Evolutionary conservation across 1,140 invertebrate species (phyloP).

Genomic region (Aphaenogaster floridana): DNA sequence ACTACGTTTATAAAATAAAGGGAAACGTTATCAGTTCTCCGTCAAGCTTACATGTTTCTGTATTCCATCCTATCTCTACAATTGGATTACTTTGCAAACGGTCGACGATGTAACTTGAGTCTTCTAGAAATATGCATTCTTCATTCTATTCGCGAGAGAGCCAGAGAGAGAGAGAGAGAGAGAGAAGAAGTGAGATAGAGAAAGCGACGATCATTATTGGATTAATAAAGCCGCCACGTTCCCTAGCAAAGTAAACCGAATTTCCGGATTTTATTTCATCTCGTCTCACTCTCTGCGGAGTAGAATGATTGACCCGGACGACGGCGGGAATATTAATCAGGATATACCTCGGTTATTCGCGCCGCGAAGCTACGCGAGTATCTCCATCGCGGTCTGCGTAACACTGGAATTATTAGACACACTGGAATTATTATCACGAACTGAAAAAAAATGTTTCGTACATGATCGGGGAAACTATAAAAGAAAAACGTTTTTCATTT

Average conservation of each 20-base stretch:
- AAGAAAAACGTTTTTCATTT: not conserved
- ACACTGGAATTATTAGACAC: not conserved
- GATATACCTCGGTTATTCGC: conserved; percentile 67
- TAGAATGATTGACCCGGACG: conserved; percentile 71
- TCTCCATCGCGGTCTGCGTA: conserved; percentile 44
- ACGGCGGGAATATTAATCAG: conserved; percentile 72
- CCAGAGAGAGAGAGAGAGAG: not conserved
- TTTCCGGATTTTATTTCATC: conserved; percentile 75
- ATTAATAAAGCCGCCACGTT: conserved; percentile 71
- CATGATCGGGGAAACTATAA: not conserved
- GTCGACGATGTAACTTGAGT: not conserved
- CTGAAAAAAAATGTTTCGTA: not conserved
- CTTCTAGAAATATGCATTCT: conserved; percentile 44
- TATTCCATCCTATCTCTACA: conserved; percentile 7
- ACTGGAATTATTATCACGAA: conserved; percentile 2
- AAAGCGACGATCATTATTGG: conserved; percentile 64
- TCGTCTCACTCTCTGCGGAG: conserved; percentile 70
- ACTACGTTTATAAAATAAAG: conserved; percentile 80
- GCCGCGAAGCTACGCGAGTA: conserved; percentile 14
- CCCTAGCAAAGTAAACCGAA: conserved; percentile 71
- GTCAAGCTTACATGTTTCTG: conserved; percentile 12
- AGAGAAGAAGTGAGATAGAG: not conserved
- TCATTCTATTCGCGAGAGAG: conserved; percentile 46
- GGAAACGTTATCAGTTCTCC: conserved; percentile 69
- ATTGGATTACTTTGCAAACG: conserved; percentile 20